A percentile compares a stretch with the other conserved stretches of the same genome.
Evolutionary conservation across 2,888 invertebrate species (phyloP).

Genomic region (Hypsopygia costalis): DNA sequence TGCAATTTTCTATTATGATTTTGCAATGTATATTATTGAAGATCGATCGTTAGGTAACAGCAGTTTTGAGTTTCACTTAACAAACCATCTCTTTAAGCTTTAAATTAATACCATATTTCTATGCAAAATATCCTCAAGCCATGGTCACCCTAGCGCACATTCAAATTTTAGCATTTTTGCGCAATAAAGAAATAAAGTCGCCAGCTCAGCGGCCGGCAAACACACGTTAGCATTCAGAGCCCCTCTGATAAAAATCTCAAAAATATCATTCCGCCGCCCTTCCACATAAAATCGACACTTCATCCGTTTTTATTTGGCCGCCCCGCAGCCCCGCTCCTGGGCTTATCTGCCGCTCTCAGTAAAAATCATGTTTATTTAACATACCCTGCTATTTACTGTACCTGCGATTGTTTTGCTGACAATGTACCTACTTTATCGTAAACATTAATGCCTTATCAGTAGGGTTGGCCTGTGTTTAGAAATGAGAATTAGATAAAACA

Average conservation of each 20-base stretch:
- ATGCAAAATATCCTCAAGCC: too few species aligned
- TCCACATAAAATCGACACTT: slow-evolving; percentile 37
- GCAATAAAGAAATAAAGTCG: slow-evolving; percentile 74
- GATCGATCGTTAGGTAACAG: too few species aligned
- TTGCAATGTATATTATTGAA: too few species aligned
- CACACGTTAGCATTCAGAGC: slow-evolving; percentile 33
- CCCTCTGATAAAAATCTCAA: slow-evolving; percentile 42
- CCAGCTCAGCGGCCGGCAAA: slow-evolving; percentile 52
- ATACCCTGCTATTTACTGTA: slow-evolving; percentile 19
- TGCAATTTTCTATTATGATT: too few species aligned
- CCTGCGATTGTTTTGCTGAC: slow-evolving; percentile 18
- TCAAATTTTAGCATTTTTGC: slow-evolving; percentile 67
- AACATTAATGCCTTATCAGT: too few species aligned
- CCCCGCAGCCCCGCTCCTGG: slow-evolving; percentile 29
- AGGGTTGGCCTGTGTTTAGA: too few species aligned
- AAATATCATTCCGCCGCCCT: slow-evolving; percentile 18
- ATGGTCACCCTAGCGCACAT: slow-evolving; percentile 29
- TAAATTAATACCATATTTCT: too few species aligned
- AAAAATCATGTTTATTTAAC: slow-evolving; percentile 45
- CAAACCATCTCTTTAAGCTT: too few species aligned
- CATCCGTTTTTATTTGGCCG: slow-evolving; percentile 35
- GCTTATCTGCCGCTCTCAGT: slow-evolving; percentile 49
- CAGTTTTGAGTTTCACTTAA: too few species aligned
- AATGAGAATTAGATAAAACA: too few species aligned
- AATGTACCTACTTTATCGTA: slow-evolving; percentile 10